These are phyloP conservation scores for Heliconius melpomene DNA, from an alignment of 1,140 invertebrate genomes.

Conservation along the genomic window DNA sequence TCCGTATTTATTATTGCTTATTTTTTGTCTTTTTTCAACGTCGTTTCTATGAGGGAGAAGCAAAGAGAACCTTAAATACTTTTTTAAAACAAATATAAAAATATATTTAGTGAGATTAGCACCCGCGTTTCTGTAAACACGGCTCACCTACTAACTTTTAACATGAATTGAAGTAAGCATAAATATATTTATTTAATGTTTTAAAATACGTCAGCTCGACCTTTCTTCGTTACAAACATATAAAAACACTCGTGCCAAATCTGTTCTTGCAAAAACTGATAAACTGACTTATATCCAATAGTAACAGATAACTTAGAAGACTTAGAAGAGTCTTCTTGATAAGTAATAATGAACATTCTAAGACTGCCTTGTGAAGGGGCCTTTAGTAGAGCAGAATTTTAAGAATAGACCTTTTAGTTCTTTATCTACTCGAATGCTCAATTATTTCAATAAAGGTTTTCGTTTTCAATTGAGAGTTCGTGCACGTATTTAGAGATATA, in stretches of 20 bases:
- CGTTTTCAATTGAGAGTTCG: too few species aligned
- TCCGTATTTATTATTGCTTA: neutral
- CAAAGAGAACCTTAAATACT: too few species aligned
- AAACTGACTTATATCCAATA: too few species aligned
- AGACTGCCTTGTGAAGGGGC: neutral
- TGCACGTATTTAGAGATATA: too few species aligned
- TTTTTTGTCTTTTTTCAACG: neutral
- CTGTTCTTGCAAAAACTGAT: too few species aligned
- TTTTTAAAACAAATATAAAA: too few species aligned
- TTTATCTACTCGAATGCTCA: constrained; percentile 14
- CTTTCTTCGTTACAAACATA: neutral
- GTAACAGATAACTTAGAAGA: too few species aligned
- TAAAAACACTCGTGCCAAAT: neutral
- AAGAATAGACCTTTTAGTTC: neutral
- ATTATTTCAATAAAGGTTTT: constrained; percentile 7
- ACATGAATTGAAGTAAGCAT: too few species aligned
- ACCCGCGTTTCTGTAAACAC: too few species aligned
- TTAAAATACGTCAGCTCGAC: neutral
- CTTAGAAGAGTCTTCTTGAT: neutral
- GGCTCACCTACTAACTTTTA: too few species aligned
- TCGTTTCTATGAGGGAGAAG: too few species aligned
- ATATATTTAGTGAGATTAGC: too few species aligned
- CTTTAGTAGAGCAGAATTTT: neutral
- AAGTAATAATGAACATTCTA: neutral
- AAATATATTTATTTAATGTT: neutral